These are phyloP conservation scores for Diorhabda sublineata DNA, from an alignment of 1,140 invertebrate genomes.

Conservation along the genomic window DNA sequence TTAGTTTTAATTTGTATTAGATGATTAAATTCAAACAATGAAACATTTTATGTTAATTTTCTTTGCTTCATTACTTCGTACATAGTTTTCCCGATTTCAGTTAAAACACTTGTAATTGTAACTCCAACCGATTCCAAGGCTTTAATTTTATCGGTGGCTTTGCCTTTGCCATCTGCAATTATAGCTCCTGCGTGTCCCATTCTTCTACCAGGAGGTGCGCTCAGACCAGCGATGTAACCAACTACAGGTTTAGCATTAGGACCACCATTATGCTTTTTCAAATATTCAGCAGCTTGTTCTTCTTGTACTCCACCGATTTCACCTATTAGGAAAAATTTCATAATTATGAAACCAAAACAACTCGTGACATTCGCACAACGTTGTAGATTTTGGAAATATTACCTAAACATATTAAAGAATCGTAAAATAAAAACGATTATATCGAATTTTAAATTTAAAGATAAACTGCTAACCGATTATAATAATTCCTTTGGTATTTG, in stretches of 20 bases:
- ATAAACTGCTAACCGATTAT: constrained; percentile 54
- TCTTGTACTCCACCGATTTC: constrained; percentile 98
- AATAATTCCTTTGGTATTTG: constrained; percentile 93
- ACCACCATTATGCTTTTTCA: constrained; percentile 87
- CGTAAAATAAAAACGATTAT: constrained; percentile 44
- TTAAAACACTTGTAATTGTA: constrained; percentile 91
- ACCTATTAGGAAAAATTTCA: constrained; percentile 44
- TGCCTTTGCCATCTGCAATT: constrained; percentile 96
- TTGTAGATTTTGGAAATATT: neutral
- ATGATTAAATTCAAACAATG: too few relatives aligned
- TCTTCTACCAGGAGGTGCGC: constrained; percentile 91
- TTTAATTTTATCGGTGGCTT: constrained; percentile 94
- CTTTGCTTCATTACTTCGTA: constrained; percentile 67
- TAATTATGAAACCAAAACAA: too few relatives aligned
- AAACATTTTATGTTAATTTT: too few relatives aligned
- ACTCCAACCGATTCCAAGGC: constrained; percentile 89
- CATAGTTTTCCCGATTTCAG: constrained; percentile 86
- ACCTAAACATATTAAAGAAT: neutral
- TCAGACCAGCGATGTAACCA: constrained; percentile 95
- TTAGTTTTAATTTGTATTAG: too few relatives aligned
- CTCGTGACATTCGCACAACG: too few relatives aligned
- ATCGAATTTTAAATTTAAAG: neutral
- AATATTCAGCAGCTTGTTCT: constrained; percentile 91
- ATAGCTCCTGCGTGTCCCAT: constrained; percentile 99
- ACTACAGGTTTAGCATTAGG: constrained; percentile 91